Percentiles rank a stretch among this genome's conserved stretches.
Conservation (phyloP, 2,797 vertebrate species). For the Notolepis coatsorum region DNA sequence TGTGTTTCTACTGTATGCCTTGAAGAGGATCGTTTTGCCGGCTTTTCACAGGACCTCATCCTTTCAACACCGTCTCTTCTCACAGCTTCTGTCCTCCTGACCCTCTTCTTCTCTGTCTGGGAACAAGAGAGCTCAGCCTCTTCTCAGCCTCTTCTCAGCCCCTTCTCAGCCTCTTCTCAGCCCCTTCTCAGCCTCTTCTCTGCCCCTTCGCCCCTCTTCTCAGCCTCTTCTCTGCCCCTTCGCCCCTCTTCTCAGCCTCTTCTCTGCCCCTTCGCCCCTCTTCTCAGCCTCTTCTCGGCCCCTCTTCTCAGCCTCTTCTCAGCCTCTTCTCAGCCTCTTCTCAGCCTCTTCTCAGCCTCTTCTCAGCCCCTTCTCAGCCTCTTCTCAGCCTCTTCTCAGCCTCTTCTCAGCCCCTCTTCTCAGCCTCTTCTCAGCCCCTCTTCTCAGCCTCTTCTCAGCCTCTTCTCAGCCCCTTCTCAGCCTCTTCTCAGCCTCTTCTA, state of each 20-base stretch:
- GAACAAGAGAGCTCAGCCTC: constrained; percentile 10
- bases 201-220: neutral
- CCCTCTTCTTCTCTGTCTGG: constrained; percentile 8
- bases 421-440: no score
- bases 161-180: neutral
- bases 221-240: neutral
- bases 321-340: constrained; percentile 35
- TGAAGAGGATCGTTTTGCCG: constrained; percentile 59
- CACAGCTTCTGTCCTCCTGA: constrained; percentile 6
- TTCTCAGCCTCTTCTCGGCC: no score
- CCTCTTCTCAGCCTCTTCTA: constrained; percentile 10
- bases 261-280: neutral
- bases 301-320: constrained; percentile 12
- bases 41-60: constrained; percentile 56
- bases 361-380: constrained; percentile 2
- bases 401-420: neutral
- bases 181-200: constrained; percentile 11
- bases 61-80: constrained; percentile 33
- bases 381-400: constrained; percentile 12
- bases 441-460: constrained; percentile 12
- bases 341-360: constrained; percentile 15
- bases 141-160: constrained; percentile 8
- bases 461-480: neutral
- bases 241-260: constrained; percentile 9
- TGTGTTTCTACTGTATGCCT: constrained; percentile 50